phyloP scores from a whole-genome alignment of 2,797 vertebrate species.

The Rhabdophis nuchalis region DNA sequence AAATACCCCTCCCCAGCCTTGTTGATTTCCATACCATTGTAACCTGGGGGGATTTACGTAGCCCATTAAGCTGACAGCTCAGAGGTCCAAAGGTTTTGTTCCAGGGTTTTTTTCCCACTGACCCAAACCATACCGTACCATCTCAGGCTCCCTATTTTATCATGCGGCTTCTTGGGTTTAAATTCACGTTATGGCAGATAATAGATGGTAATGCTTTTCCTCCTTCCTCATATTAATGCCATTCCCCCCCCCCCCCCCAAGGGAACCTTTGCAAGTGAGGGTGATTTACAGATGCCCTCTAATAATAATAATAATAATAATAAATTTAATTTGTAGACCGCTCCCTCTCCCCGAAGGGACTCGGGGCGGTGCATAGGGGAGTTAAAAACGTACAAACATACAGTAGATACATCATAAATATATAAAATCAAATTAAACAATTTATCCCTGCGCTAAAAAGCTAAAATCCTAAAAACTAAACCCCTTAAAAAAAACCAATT shows the following conservation, averaged over 20 bases:
- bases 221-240: conserved; percentile 65
- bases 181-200: conserved; percentile 63
- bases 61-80: conserved; percentile 63
- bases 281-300: conserved; percentile 62
- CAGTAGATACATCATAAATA: too few relatives aligned
- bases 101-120: conserved; percentile 47
- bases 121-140: conserved; percentile 45
- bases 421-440: too few relatives aligned
- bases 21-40: conserved; percentile 58
- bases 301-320: too few relatives aligned
- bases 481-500: too few relatives aligned
- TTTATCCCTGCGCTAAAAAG: too few relatives aligned
- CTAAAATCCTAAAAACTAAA: too few relatives aligned
- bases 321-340: too few relatives aligned
- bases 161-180: conserved; percentile 60
- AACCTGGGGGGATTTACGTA: conserved; percentile 67
- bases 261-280: conserved; percentile 60
- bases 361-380: too few relatives aligned
- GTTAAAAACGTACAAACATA: too few relatives aligned
- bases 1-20: conserved; percentile 61
- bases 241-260: conserved; percentile 63
- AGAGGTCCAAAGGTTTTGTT: conserved; percentile 58
- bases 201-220: conserved; percentile 57
- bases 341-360: too few relatives aligned
- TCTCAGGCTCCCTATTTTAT: conserved; percentile 49